Conservation (phyloP, 2,113 vertebrate species). For the Morone saxatilis region DNA sequence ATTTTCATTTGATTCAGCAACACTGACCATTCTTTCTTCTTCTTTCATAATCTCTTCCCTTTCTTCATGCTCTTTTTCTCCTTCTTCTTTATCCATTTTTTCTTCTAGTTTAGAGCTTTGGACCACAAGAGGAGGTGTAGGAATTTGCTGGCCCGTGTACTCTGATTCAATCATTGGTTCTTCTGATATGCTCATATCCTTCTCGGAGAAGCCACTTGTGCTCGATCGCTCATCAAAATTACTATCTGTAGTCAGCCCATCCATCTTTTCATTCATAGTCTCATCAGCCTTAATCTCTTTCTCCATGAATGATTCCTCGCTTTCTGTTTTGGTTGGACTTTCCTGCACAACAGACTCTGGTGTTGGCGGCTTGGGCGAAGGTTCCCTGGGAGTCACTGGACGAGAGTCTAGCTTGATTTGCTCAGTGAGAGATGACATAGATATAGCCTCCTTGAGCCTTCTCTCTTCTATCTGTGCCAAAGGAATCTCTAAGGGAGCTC, state of each 20-base stretch:
- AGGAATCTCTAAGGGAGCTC: conserved; percentile 95
- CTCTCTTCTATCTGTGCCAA: conserved; percentile 88
- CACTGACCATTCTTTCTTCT: conserved; percentile 37
- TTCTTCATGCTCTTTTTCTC: conserved; percentile 55
- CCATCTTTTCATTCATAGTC: conserved; percentile 68
- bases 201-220: conserved; percentile 79
- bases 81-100: conserved; percentile 69
- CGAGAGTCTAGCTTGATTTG: conserved; percentile 83
- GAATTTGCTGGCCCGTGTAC: conserved; percentile 56
- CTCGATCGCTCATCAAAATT: conserved; percentile 79
- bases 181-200: conserved; percentile 80
- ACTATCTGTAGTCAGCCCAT: conserved; percentile 68
- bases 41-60: conserved; percentile 69
- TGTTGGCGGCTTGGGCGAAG: conserved; percentile 72
- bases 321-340: conserved; percentile 71
- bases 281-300: conserved; percentile 72
- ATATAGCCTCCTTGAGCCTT: conserved; percentile 92
- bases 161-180: conserved; percentile 77
- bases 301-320: conserved; percentile 71
- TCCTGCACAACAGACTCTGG: conserved; percentile 67
- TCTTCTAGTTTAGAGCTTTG: conserved; percentile 69
- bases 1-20: conserved; percentile 58
- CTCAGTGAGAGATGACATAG: conserved; percentile 92
- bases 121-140: conserved; percentile 57
- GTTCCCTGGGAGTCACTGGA: conserved; percentile 77